Evolutionary conservation across 2,888 invertebrate genomes (phyloP).

Genomic region (Orthonevra nobilis): DNA sequence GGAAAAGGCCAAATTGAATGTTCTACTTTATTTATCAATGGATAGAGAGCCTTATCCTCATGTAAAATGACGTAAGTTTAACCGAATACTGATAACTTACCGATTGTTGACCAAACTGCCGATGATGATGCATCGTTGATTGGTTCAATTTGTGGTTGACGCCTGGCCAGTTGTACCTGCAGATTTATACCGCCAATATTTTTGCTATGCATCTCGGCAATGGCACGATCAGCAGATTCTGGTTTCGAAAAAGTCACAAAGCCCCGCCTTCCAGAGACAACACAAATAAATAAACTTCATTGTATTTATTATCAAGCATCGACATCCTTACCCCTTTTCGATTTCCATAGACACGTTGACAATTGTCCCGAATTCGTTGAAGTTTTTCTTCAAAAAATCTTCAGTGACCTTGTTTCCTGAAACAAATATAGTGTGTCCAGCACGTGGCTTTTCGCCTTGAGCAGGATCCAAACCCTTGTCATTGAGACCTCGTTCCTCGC

Average conservation of each 20-base stretch:
- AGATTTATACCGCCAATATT: constrained; percentile 87
- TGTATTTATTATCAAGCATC: not conserved
- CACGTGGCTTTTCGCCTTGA: constrained; percentile 84
- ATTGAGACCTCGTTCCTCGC: constrained; percentile 83
- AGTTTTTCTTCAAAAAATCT: constrained; percentile 88
- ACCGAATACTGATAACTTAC: too few species aligned
- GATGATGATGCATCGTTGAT: constrained; percentile 87
- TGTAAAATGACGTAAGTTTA: too few species aligned
- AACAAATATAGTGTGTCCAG: constrained; percentile 91
- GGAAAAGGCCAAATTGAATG: too few species aligned
- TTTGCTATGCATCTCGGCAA: constrained; percentile 89
- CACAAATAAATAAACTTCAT: too few species aligned
- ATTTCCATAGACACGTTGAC: constrained; percentile 91
- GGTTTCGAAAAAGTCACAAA: constrained; percentile 95
- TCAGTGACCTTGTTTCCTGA: constrained; percentile 90
- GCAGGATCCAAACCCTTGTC: constrained; percentile 80
- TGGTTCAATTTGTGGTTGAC: constrained; percentile 89
- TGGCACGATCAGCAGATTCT: constrained; percentile 92
- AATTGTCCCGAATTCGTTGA: constrained; percentile 86
- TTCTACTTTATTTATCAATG: too few species aligned
- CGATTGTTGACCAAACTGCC: constrained; percentile 87
- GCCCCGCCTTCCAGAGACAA: constrained; percentile 86
- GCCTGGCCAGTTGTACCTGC: constrained; percentile 89
- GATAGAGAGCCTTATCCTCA: too few species aligned
- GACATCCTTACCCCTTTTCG: constrained; percentile 85